Evolutionary conservation across 2,797 vertebrate genomes (phyloP), one percentile per base, ranked within the genome.

Genomic region (Acestrorhynchus altus): DNA sequence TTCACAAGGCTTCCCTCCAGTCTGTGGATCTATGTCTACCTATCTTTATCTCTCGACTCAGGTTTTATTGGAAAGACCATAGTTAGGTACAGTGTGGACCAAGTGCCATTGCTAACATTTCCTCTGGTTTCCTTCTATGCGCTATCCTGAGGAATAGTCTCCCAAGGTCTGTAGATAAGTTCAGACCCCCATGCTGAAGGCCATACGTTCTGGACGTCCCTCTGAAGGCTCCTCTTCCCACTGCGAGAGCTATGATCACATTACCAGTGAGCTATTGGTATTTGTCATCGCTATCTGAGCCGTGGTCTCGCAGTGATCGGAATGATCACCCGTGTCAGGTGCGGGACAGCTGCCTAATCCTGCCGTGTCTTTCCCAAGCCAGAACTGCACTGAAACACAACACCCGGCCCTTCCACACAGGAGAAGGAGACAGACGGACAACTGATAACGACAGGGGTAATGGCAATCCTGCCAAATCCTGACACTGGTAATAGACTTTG

Each of bases 281-380:
- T 87, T 81, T 84, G 76, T 83, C 82, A 82, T 78, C 70, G 78
- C 68, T 68, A 83, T 81, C 72, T 71, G 79, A 83, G 74, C 79
- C 77, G 56, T 24, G 59, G 81, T 59, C 82, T 63, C 66, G 35
- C 54, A 13, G 57, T 72, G 81, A 79, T 78, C 61, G 67, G 77
- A 83, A 86, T 84, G 86, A 86, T 83, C 72, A 79, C 52, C 76
- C 15, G 64, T 72, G 82, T 86, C 83, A 86, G 81, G 83, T 83
- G 83, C 46, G 76, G 72, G 80, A 82, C 77, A 84, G 82, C 80
- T 80, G 84, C 86, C 82, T 87, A 88, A 87, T 84, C 85, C 84
- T 47, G 66, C 69, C 18, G 24, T 46, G 10, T 56, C 75, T 75
- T 83, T 81, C 80, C 59, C 63, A 83, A 66, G 57, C 59, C 22